Conservation (phyloP, 2,888 invertebrate genomes). For the Ceriagrion tenellum region DNA sequence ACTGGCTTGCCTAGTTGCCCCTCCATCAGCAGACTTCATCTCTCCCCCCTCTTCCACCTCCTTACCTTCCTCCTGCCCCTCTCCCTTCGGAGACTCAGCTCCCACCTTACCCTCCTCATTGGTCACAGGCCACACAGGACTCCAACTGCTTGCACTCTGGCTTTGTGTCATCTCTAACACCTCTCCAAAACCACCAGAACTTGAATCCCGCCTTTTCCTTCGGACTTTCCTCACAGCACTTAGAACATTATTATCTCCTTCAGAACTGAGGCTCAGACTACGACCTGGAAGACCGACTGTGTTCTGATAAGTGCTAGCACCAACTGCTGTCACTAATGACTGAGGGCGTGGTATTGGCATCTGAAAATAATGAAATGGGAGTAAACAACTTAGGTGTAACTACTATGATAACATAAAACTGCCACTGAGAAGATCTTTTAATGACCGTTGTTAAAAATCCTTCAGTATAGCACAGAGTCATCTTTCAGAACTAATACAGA, state of each 20-base stretch:
- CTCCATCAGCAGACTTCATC: background rate
- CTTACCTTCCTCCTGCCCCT: slow-evolving; percentile 30
- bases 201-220: slow-evolving; percentile 37
- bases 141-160: slow-evolving; percentile 59
- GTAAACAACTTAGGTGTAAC: background rate
- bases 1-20: slow-evolving; percentile 25
- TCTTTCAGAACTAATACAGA: too few species aligned
- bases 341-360: slow-evolving; percentile 35
- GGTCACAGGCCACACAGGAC: slow-evolving; percentile 21
- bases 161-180: slow-evolving; percentile 1
- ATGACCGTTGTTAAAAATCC: too few species aligned
- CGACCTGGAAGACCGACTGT: slow-evolving; percentile 42
- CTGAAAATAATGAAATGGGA: slow-evolving; percentile 12
- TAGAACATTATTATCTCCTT: slow-evolving; percentile 26
- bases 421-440: too few species aligned
- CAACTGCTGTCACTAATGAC: background rate
- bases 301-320: background rate
- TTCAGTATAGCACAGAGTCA: too few species aligned
- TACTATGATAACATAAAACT: too few species aligned
- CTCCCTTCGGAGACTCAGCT: background rate
- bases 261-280: slow-evolving; percentile 60
- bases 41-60: background rate
- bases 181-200: slow-evolving; percentile 55
- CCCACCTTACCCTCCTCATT: slow-evolving; percentile 42
- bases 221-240: slow-evolving; percentile 41